Evolutionary conservation across 2,113 vertebrate species (phyloP), one percentile per base, ranked within the genome.

Genomic region (Eptesicus fuscus): DNA sequence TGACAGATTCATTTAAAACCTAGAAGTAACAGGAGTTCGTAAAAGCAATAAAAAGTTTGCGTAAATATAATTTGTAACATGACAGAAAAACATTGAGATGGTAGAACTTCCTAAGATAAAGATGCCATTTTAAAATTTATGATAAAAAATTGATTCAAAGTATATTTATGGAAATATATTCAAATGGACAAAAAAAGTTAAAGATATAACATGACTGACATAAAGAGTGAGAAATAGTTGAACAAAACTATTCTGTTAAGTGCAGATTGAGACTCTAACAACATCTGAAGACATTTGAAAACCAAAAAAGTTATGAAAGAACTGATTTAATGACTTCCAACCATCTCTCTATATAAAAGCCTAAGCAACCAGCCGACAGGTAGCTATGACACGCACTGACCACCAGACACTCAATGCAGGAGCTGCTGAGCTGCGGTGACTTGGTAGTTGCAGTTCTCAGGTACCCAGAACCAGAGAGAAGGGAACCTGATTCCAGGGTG

Each of bases 111-210:
- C 22, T 51, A 93, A 63, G 17, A 76, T 71, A 76, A 44, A 91
- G 18, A 51, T 16, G 40, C 2, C 59, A 94, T 91, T 95, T 97
- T 47, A 94, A 94, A 90, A 94, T 63, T 47, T 70, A 67, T 77
- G 11, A 79, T 59, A 0, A 61, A 90, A 92, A 96, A 84, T 22
- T 61, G 74, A 90, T 35, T 87, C 20, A 92, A 88, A 71, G 83
- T 44, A 74, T 53, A 56, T 1, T 87, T 37, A 91, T 9, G 9
- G 23, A 93, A 78, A 91, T 47, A 83, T 35, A 70, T 63, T 69
- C 44, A 94, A 92, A 92, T n/a, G 14, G 22, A 88, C 67, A 28
- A 69, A 85, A 86, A 53, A 76, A 70, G 30, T 51, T 82, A 76
- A 82, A 88, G 69, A 28, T 17, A 93, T 2, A 10, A 74, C 20